Evolutionary conservation across 1,140 invertebrate genomes (phyloP), one percentile per base, ranked within the genome.

Genomic region (Aphelenchoides avenae): DNA sequence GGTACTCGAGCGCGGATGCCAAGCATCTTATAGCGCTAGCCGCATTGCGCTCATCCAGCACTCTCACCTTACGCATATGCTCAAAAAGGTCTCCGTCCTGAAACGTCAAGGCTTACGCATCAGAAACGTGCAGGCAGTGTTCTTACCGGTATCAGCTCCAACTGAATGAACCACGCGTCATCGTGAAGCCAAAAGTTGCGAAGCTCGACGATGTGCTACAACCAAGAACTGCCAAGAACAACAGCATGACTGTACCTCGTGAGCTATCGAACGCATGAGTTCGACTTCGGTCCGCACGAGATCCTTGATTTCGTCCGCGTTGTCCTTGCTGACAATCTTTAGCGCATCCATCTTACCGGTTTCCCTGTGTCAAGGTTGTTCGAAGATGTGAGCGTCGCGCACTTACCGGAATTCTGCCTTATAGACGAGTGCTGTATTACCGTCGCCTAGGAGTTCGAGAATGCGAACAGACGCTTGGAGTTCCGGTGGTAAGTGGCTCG

Each of bases 41-140:
- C 40, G 39, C 53, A 20, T 60, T 58, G 18, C 55, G 24, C 43
- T 60, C 57, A 4, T 22, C 36, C 24, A 60, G 42, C 22, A 47
- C 46, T 30, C 57, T 31, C 18, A 34, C 48, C 18, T 52, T 64
- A 26, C 44, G n/a, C 20, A 61, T 94, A 62, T 89, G 89, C 83
- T 97, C 92, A 79, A 98, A 98, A 59, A 98, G 82, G 82, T 98
- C 94, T 37, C 94, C 94, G 76, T 91, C 87, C 89, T 94, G 11
- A 46, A 29, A n/a, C n/a, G n/a, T n/a, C n/a, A n/a, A n/a, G n/a
- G n/a, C n/a, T n/a, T n/a, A n/a, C n/a, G n/a, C n/a, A n/a, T n/a
- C n/a, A n/a, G n/a, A n/a, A n/a, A 91, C 86, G 84, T 87, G n/a
- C 95, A 88, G n/a, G n/a, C n/a, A n/a, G n/a, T n/a, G n/a, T n/a